These are phyloP conservation scores for Catajapyx aquilonaris DNA, from an alignment of 1,140 invertebrate species.

Conservation along the genomic window DNA sequence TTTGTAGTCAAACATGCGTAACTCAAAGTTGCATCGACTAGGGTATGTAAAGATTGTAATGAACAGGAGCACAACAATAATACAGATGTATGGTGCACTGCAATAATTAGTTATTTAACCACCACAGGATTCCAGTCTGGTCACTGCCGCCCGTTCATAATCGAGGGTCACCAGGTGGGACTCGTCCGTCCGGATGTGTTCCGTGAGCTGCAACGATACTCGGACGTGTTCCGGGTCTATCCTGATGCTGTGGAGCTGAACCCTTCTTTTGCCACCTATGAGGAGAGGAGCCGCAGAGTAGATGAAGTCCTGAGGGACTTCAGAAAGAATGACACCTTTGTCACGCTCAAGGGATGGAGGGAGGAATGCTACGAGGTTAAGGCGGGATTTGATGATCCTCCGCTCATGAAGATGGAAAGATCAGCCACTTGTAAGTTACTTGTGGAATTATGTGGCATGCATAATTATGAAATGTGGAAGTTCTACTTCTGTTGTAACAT, in stretches of 20 bases:
- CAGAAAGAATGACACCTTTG: conserved; percentile 36
- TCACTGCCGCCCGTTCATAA: conserved; percentile 62
- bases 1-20: too few species aligned
- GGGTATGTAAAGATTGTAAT: too few species aligned
- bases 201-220: conserved; percentile 48
- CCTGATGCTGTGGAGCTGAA: conserved; percentile 54
- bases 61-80: too few species aligned
- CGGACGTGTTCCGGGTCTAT: conserved; percentile 56
- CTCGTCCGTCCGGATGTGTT: conserved; percentile 60
- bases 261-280: conserved; percentile 60
- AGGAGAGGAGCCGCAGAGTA: conserved; percentile 52
- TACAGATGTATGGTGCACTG: too few species aligned
- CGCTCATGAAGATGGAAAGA: conserved; percentile 72
- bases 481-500: too few species aligned
- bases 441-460: conserved; percentile 1
- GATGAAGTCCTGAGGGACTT: conserved; percentile 55
- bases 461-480: too few species aligned
- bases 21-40: too few species aligned
- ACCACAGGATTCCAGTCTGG: conserved; percentile 39
- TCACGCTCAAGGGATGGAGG: conserved; percentile 65
- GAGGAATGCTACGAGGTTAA: conserved; percentile 81
- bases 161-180: conserved; percentile 70
- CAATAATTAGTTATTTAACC: too few species aligned
- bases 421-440: conserved; percentile 54
- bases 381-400: conserved; percentile 38